Conservation (phyloP, 2,888 invertebrate genomes). For the Axea sp. region DNA sequence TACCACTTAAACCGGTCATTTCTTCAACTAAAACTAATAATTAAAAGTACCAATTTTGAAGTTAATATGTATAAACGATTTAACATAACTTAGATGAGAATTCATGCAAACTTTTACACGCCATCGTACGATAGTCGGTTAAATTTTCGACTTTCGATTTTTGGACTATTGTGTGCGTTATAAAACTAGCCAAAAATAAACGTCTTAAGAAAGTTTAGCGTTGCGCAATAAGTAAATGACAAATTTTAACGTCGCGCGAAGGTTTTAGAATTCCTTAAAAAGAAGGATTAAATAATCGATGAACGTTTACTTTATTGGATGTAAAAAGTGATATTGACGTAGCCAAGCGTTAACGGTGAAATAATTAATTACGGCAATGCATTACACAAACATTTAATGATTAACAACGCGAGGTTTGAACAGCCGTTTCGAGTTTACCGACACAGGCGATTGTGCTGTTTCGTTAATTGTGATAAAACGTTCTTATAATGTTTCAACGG, state of each 20-base stretch:
- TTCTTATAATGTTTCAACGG: slow-evolving; percentile 30
- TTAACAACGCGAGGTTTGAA: too few relatives aligned
- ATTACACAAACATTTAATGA: not conserved
- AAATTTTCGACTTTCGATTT: slow-evolving; percentile 16
- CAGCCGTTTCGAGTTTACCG: too few relatives aligned
- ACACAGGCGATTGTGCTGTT: slow-evolving; percentile 3
- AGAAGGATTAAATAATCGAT: slow-evolving; percentile 3
- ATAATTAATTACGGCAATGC: slow-evolving; percentile 1
- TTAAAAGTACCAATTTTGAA: slow-evolving; percentile 20
- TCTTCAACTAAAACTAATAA: slow-evolving; percentile 40
- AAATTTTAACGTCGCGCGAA: slow-evolving; percentile 16
- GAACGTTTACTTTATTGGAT: slow-evolving; percentile 10
- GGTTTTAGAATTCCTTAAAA: slow-evolving; percentile 1
- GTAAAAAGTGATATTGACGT: slow-evolving; percentile 15
- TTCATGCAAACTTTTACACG: slow-evolving; percentile 2
- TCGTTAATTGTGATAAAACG: slow-evolving; percentile 38
- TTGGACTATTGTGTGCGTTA: slow-evolving; percentile 6
- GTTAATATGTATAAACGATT: slow-evolving; percentile 6
- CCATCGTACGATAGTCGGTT: slow-evolving; percentile 5
- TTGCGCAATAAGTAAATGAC: slow-evolving; percentile 5
- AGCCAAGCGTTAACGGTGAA: not conserved
- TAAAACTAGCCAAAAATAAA: slow-evolving; percentile 40
- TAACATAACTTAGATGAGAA: slow-evolving; percentile 1
- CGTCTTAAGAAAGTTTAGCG: slow-evolving; percentile 25
- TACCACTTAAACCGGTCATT: slow-evolving; percentile 44